Conservation (phyloP, 2,797 vertebrate species). For the Scolopax bukidnonensis region DNA sequence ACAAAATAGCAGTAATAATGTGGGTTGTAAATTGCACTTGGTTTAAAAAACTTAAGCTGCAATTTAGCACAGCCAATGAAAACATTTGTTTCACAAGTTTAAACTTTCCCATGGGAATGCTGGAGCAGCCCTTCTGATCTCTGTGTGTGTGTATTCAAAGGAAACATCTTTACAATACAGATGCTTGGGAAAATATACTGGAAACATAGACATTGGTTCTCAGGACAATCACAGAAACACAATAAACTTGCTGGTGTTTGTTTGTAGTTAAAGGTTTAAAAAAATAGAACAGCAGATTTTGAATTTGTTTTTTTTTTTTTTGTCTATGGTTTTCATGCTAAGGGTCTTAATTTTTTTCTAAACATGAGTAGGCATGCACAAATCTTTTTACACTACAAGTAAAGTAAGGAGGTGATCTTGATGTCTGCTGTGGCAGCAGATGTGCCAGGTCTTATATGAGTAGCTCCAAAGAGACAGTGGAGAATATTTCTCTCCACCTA, state of each 20-base stretch:
- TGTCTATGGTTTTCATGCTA: neutral
- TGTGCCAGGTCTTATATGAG: neutral
- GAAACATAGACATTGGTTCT: neutral
- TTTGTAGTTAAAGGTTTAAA: neutral
- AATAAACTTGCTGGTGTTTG: neutral
- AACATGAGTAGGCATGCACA: neutral
- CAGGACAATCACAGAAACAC: slow-evolving; percentile 4
- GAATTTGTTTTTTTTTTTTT: neutral
- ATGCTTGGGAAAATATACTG: slow-evolving; percentile 47
- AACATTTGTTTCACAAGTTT: slow-evolving; percentile 59
- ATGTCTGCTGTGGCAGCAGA: neutral
- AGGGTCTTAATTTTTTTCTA: neutral
- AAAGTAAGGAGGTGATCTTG: neutral
- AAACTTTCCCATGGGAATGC: slow-evolving; percentile 72
- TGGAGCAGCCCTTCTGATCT: slow-evolving; percentile 43
- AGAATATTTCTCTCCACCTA: neutral
- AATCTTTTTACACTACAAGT: neutral
- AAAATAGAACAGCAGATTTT: neutral
- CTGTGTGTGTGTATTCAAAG: slow-evolving; percentile 5
- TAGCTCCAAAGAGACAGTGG: neutral
- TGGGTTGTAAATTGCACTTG: slow-evolving; percentile 16
- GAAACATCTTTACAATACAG: slow-evolving; percentile 51
- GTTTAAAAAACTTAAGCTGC: neutral
- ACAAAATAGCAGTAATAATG: slow-evolving; percentile 18
- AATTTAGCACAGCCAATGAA: slow-evolving; percentile 54